Evolutionary conservation across 2,113 vertebrate genomes (phyloP).

Genomic region (Centropus unirufus): DNA sequence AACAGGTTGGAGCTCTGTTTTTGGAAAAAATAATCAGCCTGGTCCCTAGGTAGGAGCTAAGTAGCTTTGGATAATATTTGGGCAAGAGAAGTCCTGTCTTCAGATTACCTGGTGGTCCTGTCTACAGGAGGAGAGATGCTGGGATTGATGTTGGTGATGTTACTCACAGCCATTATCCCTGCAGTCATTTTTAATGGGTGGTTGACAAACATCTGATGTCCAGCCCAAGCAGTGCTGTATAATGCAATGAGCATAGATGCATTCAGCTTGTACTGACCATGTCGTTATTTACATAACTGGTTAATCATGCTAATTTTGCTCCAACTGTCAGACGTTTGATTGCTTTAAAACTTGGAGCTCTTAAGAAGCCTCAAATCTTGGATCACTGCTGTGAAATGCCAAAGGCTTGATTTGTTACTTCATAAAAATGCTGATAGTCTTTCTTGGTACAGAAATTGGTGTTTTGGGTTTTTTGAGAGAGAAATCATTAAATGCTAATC

Average conservation of each 20-base stretch:
- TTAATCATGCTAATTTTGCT: conserved; percentile 59
- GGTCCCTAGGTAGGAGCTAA: not conserved
- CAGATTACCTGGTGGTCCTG: not conserved
- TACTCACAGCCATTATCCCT: not conserved
- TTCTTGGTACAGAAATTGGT: not conserved
- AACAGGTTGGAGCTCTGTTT: not conserved
- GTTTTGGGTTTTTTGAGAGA: not conserved
- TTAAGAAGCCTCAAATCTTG: conserved; percentile 28
- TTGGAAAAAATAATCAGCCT: not conserved
- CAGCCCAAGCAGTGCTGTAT: not conserved
- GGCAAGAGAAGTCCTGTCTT: not conserved
- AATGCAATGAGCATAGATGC: not conserved
- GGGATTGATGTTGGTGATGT: not conserved
- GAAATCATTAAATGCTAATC: conserved; percentile 13
- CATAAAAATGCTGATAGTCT: conserved; percentile 14
- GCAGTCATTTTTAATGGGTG: not conserved
- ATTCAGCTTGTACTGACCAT: not conserved
- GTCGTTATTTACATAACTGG: conserved; percentile 58
- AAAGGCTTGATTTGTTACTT: conserved; percentile 10
- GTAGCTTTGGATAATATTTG: not conserved
- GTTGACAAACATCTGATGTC: conserved; percentile 9
- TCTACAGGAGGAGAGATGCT: not conserved
- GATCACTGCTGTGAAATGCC: conserved; percentile 10
- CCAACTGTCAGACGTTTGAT: conserved; percentile 57
- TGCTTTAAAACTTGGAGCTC: conserved; percentile 48